These are phyloP conservation scores for Pleuronectes platessa DNA, from an alignment of 2,113 vertebrate genomes.

Conservation along the genomic window DNA sequence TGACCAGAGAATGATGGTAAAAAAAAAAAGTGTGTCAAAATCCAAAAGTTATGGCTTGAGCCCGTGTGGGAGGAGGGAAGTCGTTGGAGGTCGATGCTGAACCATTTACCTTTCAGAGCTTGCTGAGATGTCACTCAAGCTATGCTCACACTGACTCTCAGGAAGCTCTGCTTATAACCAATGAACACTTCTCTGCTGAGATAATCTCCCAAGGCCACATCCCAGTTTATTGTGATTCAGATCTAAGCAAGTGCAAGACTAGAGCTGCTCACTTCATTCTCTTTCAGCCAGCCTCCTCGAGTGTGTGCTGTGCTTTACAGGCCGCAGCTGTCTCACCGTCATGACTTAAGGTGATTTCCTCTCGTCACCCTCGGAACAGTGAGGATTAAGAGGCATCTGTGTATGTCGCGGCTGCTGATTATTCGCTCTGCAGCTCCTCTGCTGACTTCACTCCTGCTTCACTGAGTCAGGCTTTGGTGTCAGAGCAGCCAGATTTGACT, in stretches of 20 bases:
- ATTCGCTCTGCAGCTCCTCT: conserved; percentile 13
- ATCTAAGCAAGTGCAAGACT: background rate
- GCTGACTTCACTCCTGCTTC: conserved; percentile 19
- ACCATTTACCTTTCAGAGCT: background rate
- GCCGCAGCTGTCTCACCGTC: conserved; percentile 21
- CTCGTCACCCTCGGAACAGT: conserved; percentile 15
- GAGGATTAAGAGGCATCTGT: conserved; percentile 51
- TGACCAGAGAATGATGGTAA: background rate
- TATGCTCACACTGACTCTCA: background rate
- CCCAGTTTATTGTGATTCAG: conserved; percentile 7
- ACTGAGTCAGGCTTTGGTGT: conserved; percentile 31
- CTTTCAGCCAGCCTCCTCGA: conserved; percentile 1
- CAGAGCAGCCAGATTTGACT: conserved; percentile 52
- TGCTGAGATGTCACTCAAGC: background rate
- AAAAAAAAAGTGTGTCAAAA: background rate
- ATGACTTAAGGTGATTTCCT: conserved; percentile 52
- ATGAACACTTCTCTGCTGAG: background rate
- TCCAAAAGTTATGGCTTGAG: background rate
- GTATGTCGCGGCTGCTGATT: conserved; percentile 26
- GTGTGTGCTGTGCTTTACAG: background rate
- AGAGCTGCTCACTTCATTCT: conserved; percentile 7
- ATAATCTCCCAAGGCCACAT: background rate
- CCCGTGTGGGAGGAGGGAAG: background rate
- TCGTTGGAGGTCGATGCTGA: background rate
- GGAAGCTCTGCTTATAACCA: background rate